A percentile compares a stretch with the other conserved stretches of the same genome.
Conservation (phyloP, 2,888 invertebrate species). For the Aplocera efformata region DNA sequence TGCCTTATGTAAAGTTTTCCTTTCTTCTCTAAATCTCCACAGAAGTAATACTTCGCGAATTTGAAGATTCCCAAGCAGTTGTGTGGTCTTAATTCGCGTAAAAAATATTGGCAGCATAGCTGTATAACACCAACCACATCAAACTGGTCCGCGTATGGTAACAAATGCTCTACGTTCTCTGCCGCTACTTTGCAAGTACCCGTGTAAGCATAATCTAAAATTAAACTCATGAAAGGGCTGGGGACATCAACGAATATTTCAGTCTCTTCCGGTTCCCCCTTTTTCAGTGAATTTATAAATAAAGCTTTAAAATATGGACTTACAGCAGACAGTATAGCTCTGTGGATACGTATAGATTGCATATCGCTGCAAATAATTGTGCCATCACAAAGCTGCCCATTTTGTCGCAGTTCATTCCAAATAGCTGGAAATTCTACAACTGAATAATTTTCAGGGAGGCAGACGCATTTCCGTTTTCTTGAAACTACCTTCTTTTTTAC, state of each 20-base stretch:
- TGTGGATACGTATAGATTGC: slow-evolving; percentile 82
- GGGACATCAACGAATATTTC: slow-evolving; percentile 82
- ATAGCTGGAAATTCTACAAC: slow-evolving; percentile 83
- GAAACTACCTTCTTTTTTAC: slow-evolving; percentile 67
- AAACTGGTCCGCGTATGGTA: slow-evolving; percentile 86
- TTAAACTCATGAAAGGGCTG: slow-evolving; percentile 80
- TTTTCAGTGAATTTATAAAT: slow-evolving; percentile 84
- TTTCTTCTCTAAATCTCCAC: slow-evolving; percentile 82
- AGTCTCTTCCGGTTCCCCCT: slow-evolving; percentile 80
- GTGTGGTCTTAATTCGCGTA: slow-evolving; percentile 81
- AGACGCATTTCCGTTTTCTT: slow-evolving; percentile 80
- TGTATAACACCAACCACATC: slow-evolving; percentile 87
- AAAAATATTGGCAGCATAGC: slow-evolving; percentile 84
- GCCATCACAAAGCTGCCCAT: slow-evolving; percentile 86
- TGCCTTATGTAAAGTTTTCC: slow-evolving; percentile 80
- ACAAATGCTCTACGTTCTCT: slow-evolving; percentile 84
- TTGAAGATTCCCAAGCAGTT: slow-evolving; percentile 87
- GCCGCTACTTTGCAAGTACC: slow-evolving; percentile 83
- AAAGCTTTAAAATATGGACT: slow-evolving; percentile 88
- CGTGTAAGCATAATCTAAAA: slow-evolving; percentile 89
- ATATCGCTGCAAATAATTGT: slow-evolving; percentile 82
- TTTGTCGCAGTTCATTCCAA: slow-evolving; percentile 84
- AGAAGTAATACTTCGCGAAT: slow-evolving; percentile 86
- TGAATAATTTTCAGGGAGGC: slow-evolving; percentile 80
- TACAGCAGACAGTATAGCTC: slow-evolving; percentile 85